These are phyloP conservation scores for Melanogrammus aeglefinus DNA, from an alignment of 2,797 vertebrate genomes.

Conservation along the genomic window DNA sequence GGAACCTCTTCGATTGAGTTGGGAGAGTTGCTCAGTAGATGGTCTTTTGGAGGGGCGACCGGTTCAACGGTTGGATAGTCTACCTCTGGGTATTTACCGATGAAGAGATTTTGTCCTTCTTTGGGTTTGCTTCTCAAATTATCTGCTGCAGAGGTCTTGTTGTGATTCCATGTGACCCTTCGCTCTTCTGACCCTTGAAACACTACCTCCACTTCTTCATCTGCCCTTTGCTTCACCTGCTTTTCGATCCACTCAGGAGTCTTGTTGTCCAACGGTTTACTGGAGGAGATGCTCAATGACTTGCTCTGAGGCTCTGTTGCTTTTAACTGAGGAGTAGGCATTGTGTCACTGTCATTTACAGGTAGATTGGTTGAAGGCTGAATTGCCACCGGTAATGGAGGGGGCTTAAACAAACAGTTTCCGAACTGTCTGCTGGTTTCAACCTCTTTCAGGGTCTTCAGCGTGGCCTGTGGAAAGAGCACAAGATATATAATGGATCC, in stretches of 20 bases:
- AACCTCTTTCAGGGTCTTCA: slow-evolving; percentile 54
- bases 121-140: slow-evolving; percentile 23
- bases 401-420: slow-evolving; percentile 35
- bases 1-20: slow-evolving; percentile 10
- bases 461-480: slow-evolving; percentile 53
- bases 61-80: slow-evolving; percentile 50
- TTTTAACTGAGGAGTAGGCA: neutral
- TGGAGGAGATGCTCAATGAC: neutral
- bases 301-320: neutral
- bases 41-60: slow-evolving; percentile 7
- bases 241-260: slow-evolving; percentile 49
- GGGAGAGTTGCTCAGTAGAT: slow-evolving; percentile 16
- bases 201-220: slow-evolving; percentile 27
- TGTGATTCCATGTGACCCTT: slow-evolving; percentile 40
- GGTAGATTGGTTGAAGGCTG: slow-evolving; percentile 15
- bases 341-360: neutral
- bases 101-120: slow-evolving; percentile 29
- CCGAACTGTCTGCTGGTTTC: slow-evolving; percentile 48
- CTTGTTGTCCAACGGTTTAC: slow-evolving; percentile 2
- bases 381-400: slow-evolving; percentile 14
- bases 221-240: slow-evolving; percentile 31
- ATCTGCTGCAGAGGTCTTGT: slow-evolving; percentile 13
- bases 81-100: slow-evolving; percentile 56
- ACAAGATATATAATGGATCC: neutral
- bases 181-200: slow-evolving; percentile 29